A percentile compares a stretch with the other conserved stretches of the same genome.
Conservation (phyloP, 2,797 vertebrate genomes). For the Gila robusta region DNA sequence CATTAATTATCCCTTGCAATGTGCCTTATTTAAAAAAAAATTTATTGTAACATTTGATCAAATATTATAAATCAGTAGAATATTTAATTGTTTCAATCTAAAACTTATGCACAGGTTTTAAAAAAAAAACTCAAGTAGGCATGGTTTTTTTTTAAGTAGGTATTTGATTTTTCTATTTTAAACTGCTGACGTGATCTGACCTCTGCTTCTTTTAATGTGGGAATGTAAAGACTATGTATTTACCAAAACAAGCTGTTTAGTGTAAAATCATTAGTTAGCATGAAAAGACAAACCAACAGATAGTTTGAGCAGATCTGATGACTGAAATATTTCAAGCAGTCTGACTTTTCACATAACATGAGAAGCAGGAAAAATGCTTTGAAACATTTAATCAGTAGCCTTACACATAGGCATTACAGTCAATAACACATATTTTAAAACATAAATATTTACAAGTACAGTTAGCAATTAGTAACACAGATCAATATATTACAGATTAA, state of each 20-base stretch:
- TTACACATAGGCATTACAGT: not conserved
- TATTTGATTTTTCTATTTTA: not conserved
- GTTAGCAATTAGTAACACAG: not conserved
- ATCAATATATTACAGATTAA: not conserved
- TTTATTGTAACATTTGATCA: not conserved
- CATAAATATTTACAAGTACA: conserved; percentile 10
- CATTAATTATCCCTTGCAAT: not conserved
- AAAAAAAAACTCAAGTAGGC: not conserved
- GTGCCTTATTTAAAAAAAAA: too few species aligned
- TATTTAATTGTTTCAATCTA: not conserved
- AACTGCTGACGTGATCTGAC: not conserved
- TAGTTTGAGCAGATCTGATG: not conserved
- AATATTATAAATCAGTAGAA: not conserved
- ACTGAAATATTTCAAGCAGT: not conserved
- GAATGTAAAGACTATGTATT: not conserved
- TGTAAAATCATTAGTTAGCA: not conserved
- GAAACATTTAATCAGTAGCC: conserved; percentile 2
- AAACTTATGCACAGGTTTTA: not conserved
- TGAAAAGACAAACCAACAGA: not conserved
- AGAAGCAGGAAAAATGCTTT: not conserved
- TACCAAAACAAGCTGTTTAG: not conserved
- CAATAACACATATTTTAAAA: conserved; percentile 19
- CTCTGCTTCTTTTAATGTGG: not conserved
- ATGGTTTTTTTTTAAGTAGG: too few species aligned
- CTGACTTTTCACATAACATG: not conserved